Percentiles rank a stretch among this genome's conserved stretches.
phyloP scores from a whole-genome alignment of 2,113 vertebrate genomes.

The Papio anubis region DNA sequence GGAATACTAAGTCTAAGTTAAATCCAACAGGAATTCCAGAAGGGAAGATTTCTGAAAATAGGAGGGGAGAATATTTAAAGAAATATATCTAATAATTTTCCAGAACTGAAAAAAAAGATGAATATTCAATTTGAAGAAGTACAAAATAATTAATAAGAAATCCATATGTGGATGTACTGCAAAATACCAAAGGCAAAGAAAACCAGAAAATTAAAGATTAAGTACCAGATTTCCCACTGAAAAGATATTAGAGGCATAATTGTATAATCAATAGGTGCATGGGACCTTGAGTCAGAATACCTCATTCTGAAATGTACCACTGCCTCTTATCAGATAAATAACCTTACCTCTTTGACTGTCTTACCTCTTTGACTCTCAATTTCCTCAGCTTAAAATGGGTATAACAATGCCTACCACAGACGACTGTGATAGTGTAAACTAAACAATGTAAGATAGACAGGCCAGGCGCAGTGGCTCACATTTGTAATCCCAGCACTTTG shows the following conservation, averaged over 20 bases:
- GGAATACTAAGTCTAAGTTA: neutral
- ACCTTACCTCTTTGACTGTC: neutral
- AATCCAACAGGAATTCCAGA: neutral
- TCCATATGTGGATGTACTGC: neutral
- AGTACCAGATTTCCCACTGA: neutral
- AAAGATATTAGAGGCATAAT: neutral
- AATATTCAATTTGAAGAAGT: neutral
- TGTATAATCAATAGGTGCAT: neutral
- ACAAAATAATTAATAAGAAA: conserved; percentile 8
- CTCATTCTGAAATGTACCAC: neutral
- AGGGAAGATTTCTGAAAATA: neutral
- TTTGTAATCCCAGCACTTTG: neutral
- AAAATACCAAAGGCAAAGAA: neutral
- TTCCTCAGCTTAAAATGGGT: neutral
- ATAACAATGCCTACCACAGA: neutral
- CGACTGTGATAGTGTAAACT: fast-evolving
- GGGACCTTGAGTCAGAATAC: neutral
- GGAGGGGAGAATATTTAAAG: neutral
- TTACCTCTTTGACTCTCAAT: neutral
- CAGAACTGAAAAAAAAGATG: neutral
- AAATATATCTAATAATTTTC: neutral
- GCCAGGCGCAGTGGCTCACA: too few relatives aligned
- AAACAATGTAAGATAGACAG: neutral
- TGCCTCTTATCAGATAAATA: neutral
- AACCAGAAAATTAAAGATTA: neutral